Conservation (phyloP, 30 jellyfish, hydroid and myxozoan genomes). For the Hydractinia echinata region DNA sequence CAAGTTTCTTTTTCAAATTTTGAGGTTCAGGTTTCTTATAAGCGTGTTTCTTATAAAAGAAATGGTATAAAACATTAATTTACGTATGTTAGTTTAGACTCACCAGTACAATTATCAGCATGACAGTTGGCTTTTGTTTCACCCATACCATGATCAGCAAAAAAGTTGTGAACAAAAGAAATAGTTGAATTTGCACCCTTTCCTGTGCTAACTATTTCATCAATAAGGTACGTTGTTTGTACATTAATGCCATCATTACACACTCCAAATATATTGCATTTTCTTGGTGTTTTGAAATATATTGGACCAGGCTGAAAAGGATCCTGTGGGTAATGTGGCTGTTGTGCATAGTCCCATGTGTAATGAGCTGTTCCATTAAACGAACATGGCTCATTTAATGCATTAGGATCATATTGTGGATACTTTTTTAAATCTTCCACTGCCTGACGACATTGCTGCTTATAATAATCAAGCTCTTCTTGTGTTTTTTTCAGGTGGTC, state of each 20-base stretch:
- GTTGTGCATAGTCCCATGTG: too few species aligned
- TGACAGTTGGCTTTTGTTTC: not conserved
- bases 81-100: not conserved
- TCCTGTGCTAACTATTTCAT: not conserved
- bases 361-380: not conserved
- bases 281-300: not conserved
- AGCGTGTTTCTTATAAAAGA: too few species aligned
- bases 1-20: not conserved
- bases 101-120: slow-evolving; percentile 18
- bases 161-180: not conserved
- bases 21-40: too few species aligned
- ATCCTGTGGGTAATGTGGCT: too few species aligned
- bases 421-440: not conserved
- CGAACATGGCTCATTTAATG: not conserved
- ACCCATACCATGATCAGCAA: slow-evolving; percentile 5
- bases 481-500: too few species aligned
- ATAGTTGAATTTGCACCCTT: slow-evolving; percentile 17
- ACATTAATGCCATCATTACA: not conserved
- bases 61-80: too few species aligned
- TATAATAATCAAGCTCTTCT: too few species aligned
- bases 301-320: not conserved
- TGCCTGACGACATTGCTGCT: too few species aligned
- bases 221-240: not conserved
- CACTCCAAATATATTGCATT: not conserved
- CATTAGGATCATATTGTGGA: not conserved